A percentile compares a stretch with the other conserved stretches of the same genome.
phyloP scores from a whole-genome alignment of 2,113 vertebrate genomes.

The Calonectris borealis region DNA sequence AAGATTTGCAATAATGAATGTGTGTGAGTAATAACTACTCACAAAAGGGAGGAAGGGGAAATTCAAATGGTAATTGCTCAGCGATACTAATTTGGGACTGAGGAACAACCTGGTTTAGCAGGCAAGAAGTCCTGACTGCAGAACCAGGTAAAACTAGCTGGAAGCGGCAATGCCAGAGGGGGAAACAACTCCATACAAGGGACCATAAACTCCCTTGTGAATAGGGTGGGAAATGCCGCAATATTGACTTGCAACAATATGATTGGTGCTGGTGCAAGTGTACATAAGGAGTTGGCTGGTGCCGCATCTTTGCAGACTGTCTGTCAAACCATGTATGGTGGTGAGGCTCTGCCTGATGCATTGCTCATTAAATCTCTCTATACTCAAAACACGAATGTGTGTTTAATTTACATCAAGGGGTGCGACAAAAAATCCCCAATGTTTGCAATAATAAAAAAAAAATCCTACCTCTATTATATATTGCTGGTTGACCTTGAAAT shows the following conservation, averaged over 20 bases:
- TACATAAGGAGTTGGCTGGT: not conserved
- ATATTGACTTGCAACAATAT: not conserved
- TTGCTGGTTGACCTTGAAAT: not conserved
- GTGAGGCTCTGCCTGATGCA: not conserved
- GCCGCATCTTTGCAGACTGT: not conserved
- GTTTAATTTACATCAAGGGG: not conserved
- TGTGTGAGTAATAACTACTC: not conserved
- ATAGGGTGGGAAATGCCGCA: not conserved
- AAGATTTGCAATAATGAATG: not conserved
- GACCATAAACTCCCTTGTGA: not conserved
- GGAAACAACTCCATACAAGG: not conserved
- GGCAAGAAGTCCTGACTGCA: not conserved
- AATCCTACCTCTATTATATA: not conserved
- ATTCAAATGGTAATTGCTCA: not conserved
- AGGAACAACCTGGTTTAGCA: not conserved
- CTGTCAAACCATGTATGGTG: fast-evolving
- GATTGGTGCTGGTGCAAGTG: not conserved
- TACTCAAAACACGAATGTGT: not conserved
- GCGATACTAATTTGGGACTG: not conserved
- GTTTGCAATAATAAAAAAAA: not conserved
- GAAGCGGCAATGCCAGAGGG: not conserved
- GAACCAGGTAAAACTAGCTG: not conserved
- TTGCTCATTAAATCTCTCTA: not conserved
- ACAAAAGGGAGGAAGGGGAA: not conserved
- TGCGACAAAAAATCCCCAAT: not conserved